These are phyloP conservation scores for Centropristis striata DNA, from an alignment of 2,113 vertebrate species.

Conservation along the genomic window DNA sequence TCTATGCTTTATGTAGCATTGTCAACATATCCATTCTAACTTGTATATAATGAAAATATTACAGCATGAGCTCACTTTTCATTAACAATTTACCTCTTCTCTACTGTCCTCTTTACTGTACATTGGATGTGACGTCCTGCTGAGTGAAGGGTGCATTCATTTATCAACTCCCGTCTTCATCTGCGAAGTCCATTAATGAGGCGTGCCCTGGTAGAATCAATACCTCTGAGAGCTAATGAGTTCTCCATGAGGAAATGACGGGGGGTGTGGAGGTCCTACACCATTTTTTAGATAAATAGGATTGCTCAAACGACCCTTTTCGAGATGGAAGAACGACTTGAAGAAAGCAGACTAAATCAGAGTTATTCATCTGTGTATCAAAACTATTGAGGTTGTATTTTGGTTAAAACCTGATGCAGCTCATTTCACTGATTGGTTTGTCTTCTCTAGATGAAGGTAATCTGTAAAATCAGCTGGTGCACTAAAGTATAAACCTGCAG, in stretches of 20 bases:
- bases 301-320: slow-evolving; percentile 23
- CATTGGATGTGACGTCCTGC: slow-evolving; percentile 31
- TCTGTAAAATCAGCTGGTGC: not conserved
- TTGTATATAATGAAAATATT: not conserved
- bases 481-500: not conserved
- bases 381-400: not conserved
- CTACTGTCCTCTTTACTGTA: slow-evolving; percentile 7
- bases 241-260: slow-evolving; percentile 63
- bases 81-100: not conserved
- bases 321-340: slow-evolving; percentile 15
- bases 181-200: slow-evolving; percentile 72
- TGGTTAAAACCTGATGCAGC: not conserved
- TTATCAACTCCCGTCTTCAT: slow-evolving; percentile 61
- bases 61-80: not conserved
- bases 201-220: slow-evolving; percentile 66
- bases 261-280: slow-evolving; percentile 48
- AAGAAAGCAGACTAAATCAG: slow-evolving; percentile 5
- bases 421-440: slow-evolving; percentile 17
- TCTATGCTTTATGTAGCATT: not conserved
- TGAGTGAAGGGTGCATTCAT: slow-evolving; percentile 55
- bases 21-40: not conserved
- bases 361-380: not conserved
- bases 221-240: slow-evolving; percentile 69
- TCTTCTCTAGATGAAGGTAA: not conserved
- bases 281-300: slow-evolving; percentile 14